Percentiles rank a stretch among this genome's conserved stretches.
These are phyloP conservation scores for Malurus cyaneus DNA, from an alignment of 2,113 vertebrate species.

Conservation along the genomic window DNA sequence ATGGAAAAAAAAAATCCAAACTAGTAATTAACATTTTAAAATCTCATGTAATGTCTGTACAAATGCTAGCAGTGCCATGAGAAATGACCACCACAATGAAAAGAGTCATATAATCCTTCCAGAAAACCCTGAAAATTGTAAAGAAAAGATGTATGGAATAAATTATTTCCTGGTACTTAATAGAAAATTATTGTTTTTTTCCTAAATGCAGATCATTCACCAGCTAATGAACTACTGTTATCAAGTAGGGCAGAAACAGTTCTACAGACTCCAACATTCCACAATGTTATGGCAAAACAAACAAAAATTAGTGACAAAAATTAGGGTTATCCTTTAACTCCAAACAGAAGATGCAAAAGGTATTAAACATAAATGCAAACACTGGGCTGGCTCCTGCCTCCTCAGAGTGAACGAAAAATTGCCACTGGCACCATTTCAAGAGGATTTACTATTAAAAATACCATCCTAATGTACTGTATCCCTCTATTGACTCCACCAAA, in stretches of 20 bases:
- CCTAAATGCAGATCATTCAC: rapidly evolving
- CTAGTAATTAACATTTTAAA: not conserved
- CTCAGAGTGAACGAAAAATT: not conserved
- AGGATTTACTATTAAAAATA: not conserved
- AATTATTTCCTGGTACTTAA: not conserved
- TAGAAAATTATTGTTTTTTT: not conserved
- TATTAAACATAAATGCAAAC: not conserved
- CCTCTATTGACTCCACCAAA: not conserved
- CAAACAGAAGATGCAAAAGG: not conserved
- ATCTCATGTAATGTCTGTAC: not conserved
- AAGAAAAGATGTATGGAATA: not conserved
- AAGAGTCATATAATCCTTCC: not conserved
- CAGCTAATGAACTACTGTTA: not conserved
- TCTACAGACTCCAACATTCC: not conserved
- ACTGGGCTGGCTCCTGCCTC: not conserved
- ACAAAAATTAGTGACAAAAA: not conserved
- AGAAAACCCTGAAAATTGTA: not conserved
- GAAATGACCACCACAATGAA: not conserved
- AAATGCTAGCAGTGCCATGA: not conserved
- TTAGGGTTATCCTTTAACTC: not conserved
- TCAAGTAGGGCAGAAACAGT: not conserved
- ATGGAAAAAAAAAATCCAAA: not conserved
- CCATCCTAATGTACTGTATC: not conserved
- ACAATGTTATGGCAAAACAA: too few species aligned
- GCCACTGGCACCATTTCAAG: not conserved